Evolutionary conservation across 2,113 vertebrate species (phyloP), one percentile per base, ranked within the genome.

Genomic region (Astatotilapia flaviijosephi): DNA sequence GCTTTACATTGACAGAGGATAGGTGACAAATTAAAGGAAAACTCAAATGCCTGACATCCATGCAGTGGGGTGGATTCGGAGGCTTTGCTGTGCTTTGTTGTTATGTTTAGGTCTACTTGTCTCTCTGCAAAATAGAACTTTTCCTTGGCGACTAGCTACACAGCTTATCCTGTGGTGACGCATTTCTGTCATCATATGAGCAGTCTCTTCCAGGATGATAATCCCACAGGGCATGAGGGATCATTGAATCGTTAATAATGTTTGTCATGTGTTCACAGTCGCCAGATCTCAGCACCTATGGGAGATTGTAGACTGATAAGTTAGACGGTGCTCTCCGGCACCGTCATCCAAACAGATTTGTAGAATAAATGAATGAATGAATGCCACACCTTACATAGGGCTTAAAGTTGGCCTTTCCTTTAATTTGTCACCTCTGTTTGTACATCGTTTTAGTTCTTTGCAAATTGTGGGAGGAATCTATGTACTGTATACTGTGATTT

Each of bases 401-500:
- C 6, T 45, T 45, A 45, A 49, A 19, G 15, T 77, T 49, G 15
- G 23, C 42, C 14, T 75, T 75, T 75, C 26, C 23, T 77, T 77
- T 77, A n/a, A 49, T 77, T 49, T 77, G 45, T 77, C 70, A 49
- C 70, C 45, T 33, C 53, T 96, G 96, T 96, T 96, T 98, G 97
- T 98, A 97, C 94, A 97, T 97, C 95, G 93, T 96, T 95, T 96
- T 97, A 97, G 96, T 97, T 97, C 96, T 80, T 95, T 97, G 96
- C 95, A 97, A 96, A 97, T 95, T 97, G 95, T 94, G 96, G 97
- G 97, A 97, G 97, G 96, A 96, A 96, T 96, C 95, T 96, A 97
- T 97, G 97, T 97, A 97, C 96, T 96, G 95, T 97, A 97, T 96
- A 97, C 95, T 97, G 96, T 98, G 94, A 97, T 97, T 97, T 96